phyloP scores from a whole-genome alignment of 1,140 invertebrate genomes.

The Trichonephila clavipes region DNA sequence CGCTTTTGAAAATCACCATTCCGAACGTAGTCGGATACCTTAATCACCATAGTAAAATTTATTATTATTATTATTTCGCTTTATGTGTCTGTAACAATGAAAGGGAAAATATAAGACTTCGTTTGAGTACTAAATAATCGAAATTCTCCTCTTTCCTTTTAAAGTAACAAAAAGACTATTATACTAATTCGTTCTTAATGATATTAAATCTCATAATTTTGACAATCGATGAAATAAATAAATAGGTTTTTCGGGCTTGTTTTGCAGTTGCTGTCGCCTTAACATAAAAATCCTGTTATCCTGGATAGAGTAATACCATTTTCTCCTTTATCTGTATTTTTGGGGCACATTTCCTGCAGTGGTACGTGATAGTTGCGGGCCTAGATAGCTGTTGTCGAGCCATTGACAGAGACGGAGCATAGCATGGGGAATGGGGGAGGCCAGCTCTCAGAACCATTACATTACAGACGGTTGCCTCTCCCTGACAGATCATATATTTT shows the following conservation, averaged over 20 bases:
- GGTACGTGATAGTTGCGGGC: constrained; percentile 59
- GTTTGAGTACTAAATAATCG: background rate
- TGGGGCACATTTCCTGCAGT: background rate
- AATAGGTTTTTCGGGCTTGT: background rate
- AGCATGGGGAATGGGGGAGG: constrained; percentile 42
- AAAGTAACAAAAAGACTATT: background rate
- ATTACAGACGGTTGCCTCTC: constrained; percentile 76
- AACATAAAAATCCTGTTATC: background rate
- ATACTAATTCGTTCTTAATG: background rate
- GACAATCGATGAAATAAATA: background rate
- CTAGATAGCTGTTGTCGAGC: constrained; percentile 61
- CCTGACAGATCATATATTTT: constrained; percentile 76
- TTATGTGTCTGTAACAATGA: background rate
- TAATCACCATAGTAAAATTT: too few relatives aligned
- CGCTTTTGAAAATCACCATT: too few relatives aligned
- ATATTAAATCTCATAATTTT: background rate
- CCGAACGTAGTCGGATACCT: too few relatives aligned
- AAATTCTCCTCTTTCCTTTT: background rate
- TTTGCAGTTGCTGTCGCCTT: background rate
- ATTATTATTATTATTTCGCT: too few relatives aligned
- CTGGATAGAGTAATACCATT: constrained; percentile 13
- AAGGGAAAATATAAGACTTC: background rate
- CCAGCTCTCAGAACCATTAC: constrained; percentile 74
- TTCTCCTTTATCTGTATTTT: constrained; percentile 57
- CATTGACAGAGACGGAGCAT: constrained; percentile 73